Evolutionary conservation across 1,140 invertebrate species (phyloP).

Genomic region (Drosophila teissieri): DNA sequence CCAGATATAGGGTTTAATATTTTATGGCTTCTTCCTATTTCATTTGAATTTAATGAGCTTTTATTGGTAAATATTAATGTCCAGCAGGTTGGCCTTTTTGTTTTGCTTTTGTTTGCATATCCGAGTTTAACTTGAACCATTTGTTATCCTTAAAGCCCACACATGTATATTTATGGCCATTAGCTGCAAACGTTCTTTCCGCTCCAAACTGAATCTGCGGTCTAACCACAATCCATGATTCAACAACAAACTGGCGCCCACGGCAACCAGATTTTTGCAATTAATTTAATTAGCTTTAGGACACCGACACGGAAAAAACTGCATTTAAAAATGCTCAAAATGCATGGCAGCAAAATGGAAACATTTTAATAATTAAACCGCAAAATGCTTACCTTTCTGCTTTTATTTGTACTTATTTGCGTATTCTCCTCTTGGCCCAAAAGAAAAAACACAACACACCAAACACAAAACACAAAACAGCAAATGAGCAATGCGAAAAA

Average conservation of each 20-base stretch:
- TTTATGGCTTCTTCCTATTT: background rate
- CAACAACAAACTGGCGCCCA: constrained; percentile 11
- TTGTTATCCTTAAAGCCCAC: constrained; percentile 12
- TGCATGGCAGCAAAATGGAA: constrained; percentile 59
- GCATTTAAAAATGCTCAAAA: constrained; percentile 60
- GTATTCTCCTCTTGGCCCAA: constrained; percentile 6
- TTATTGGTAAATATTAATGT: constrained; percentile 9
- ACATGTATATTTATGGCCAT: constrained; percentile 4
- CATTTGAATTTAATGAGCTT: constrained; percentile 9
- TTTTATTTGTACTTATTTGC: constrained; percentile 7
- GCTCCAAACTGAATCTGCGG: constrained; percentile 43
- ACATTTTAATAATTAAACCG: constrained; percentile 80
- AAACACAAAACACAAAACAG: constrained; percentile 1
- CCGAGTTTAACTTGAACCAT: background rate
- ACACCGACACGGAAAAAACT: constrained; percentile 22
- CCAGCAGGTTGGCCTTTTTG: background rate
- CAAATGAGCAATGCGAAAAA: constrained; percentile 26
- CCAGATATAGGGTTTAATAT: too few relatives aligned
- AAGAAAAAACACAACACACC: constrained; percentile 5
- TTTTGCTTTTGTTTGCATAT: background rate
- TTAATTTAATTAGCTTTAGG: constrained; percentile 72
- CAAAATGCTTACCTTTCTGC: constrained; percentile 51
- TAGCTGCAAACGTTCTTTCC: constrained; percentile 16
- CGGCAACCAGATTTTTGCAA: constrained; percentile 42
- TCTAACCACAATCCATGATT: constrained; percentile 65